Evolutionary conservation across 1,140 invertebrate species (phyloP), one percentile per base, ranked within the genome.

Genomic region (Ceratosolen solmsi): DNA sequence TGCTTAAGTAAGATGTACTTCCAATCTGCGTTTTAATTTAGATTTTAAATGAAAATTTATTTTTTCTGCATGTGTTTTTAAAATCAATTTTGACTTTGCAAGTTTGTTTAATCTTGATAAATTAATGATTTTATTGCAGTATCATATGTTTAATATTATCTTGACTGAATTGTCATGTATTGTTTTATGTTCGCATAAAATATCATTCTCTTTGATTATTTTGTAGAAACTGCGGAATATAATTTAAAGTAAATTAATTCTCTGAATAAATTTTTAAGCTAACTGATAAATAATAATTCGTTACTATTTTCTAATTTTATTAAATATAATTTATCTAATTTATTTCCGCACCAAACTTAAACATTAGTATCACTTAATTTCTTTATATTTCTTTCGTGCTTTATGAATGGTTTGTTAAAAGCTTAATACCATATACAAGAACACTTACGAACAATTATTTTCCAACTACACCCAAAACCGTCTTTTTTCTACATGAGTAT

Each of bases 391-490:
- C 1, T 73, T 72, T 65, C 25, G 25, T 60, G 54, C 13, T 58
- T 76, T 30, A 56, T 7, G 41, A 70, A n/a, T 70, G 15, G 58
- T 75, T 75, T 72, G 22, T 60, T 72, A 76, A 80, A 84, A 71
- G 58, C 75, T 74, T 38, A 58, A 56, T 22, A 81, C 56, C 56
- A 81, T 56, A 46, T 81, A 81, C 79, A 68, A 80, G 77, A 80
- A 75, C 33, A 84, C 38, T 30, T 20, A 70, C 17, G 41, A n/a
- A 30, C 73, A 58, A 77, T 68, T 77, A 54, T 73, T 65, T 72
- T 49, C 41, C 65, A 82, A 73, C 56, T 82, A 82, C 68, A 27
- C 74, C 75, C 75, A 30, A 1, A 82, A 82, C 81, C 75, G 54
- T 63, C 17, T 82, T 71, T 60, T 51, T 65, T 49, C 63, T 36